phyloP scores from a whole-genome alignment of 2,888 invertebrate species.

The Apoda limacodes region DNA sequence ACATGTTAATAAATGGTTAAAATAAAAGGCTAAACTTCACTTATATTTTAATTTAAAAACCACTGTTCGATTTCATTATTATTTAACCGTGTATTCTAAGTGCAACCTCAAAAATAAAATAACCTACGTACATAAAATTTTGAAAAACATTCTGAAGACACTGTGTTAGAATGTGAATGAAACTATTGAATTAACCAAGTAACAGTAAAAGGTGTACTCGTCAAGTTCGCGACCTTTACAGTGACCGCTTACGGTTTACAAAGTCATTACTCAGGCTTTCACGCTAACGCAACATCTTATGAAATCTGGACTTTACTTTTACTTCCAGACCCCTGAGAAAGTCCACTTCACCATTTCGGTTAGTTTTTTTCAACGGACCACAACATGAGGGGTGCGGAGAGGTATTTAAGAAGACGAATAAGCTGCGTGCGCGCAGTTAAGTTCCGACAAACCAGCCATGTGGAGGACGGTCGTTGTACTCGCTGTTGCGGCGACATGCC shows the following conservation, averaged over 20 bases:
- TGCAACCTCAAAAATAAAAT: no score
- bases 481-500: constrained; percentile 59
- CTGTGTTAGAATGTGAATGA: no score
- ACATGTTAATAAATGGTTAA: no score
- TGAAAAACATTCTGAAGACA: no score
- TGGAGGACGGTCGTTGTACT: constrained; percentile 45
- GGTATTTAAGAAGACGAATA: constrained; percentile 48
- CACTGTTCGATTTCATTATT: no score
- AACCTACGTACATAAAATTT: no score
- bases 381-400: constrained; percentile 41
- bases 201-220: no score
- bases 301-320: constrained; percentile 63
- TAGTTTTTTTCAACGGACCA: constrained; percentile 35
- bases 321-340: constrained; percentile 56
- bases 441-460: constrained; percentile 43
- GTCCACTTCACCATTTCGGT: constrained; percentile 46
- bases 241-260: constrained; percentile 27
- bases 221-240: constrained; percentile 44
- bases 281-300: constrained; percentile 39
- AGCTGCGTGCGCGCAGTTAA: constrained; percentile 46
- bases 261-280: constrained; percentile 33
- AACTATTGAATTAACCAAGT: no score
- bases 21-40: no score
- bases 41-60: no score
- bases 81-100: no score